Percentiles rank a stretch among this genome's conserved stretches.
Evolutionary conservation across 2,113 vertebrate species (phyloP).

Genomic region (Leucopsar rothschildi): DNA sequence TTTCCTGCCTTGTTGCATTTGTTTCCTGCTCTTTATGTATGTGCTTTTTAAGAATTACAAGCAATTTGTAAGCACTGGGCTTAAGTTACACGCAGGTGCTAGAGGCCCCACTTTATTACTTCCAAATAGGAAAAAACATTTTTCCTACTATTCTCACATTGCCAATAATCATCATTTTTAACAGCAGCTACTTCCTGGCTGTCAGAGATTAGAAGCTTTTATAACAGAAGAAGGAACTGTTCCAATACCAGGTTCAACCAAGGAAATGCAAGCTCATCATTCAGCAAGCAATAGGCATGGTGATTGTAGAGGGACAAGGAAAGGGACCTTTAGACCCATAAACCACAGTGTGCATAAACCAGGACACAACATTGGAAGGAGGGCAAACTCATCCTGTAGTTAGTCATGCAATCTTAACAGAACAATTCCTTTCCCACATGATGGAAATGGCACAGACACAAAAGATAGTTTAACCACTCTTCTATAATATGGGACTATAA

Average conservation of each 20-base stretch:
- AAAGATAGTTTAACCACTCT: not conserved
- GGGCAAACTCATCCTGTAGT: not conserved
- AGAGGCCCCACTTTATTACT: not conserved
- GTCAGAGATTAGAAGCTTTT: not conserved
- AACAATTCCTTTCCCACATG: not conserved
- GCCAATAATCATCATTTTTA: not conserved
- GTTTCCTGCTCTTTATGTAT: not conserved
- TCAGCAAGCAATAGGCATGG: not conserved
- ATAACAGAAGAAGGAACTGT: not conserved
- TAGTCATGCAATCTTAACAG: not conserved
- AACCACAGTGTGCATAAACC: not conserved
- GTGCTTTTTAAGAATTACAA: not conserved
- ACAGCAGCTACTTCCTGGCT: not conserved
- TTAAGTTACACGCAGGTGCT: not conserved
- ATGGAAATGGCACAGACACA: not conserved
- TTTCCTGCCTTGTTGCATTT: not conserved
- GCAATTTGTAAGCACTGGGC: not conserved
- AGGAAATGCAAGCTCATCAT: fast-evolving
- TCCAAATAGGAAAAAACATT: fast-evolving
- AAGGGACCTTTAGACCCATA: not conserved
- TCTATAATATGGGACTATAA: not conserved
- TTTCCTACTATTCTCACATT: not conserved
- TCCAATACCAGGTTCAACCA: not conserved
- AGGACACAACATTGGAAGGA: not conserved
- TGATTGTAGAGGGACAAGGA: not conserved